phyloP scores from a whole-genome alignment of 2,888 invertebrate species.

The Cosmia pyralina region DNA sequence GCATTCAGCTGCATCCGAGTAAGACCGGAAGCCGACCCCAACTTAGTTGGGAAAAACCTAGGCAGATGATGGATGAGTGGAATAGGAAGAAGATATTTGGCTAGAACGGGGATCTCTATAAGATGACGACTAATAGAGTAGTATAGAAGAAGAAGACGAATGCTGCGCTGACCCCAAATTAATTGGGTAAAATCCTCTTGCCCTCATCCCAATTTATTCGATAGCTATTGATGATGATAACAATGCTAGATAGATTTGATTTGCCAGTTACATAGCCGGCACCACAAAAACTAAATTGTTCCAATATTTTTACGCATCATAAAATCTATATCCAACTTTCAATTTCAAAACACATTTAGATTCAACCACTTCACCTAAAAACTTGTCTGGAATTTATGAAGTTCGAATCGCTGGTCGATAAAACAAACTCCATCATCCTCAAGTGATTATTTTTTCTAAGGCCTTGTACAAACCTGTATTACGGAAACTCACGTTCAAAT shows the following conservation, averaged over 20 bases:
- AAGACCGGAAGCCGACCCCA: too few relatives aligned
- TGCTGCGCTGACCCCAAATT: not conserved
- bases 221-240: not conserved
- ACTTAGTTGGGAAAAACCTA: too few relatives aligned
- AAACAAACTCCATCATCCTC: conserved; percentile 28
- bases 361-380: conserved; percentile 25
- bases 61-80: too few relatives aligned
- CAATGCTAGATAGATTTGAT: not conserved
- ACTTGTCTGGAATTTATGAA: conserved; percentile 36
- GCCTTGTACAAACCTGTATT: conserved; percentile 36
- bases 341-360: conserved; percentile 33
- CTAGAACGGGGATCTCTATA: not conserved
- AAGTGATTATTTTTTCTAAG: conserved; percentile 44
- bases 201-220: too few relatives aligned
- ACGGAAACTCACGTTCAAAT: conserved; percentile 54
- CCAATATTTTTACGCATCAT: conserved; percentile 6
- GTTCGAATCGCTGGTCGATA: conserved; percentile 24
- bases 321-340: conserved; percentile 32
- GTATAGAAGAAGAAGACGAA: not conserved
- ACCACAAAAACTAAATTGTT: not conserved
- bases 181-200: not conserved
- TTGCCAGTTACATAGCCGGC: too few relatives aligned
- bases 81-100: not conserved
- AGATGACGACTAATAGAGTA: not conserved
- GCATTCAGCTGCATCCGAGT: too few relatives aligned